Base-by-base conservation (phyloP, 2,113 vertebrate genomes). In the Eurystomus gularis region DNA sequence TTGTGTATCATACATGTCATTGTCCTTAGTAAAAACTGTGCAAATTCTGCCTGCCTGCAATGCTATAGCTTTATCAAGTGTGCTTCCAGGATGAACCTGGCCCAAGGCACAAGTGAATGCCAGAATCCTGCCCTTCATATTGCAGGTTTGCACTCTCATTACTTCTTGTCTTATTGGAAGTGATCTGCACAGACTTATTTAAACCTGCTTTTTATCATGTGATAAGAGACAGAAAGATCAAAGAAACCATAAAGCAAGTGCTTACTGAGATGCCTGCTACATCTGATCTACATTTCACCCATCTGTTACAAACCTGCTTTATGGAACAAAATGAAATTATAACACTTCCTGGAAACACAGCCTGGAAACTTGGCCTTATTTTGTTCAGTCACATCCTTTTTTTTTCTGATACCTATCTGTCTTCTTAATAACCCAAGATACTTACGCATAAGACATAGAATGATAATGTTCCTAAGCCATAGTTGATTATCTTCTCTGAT, bases 221-320 rank as follows among this genome's bases (percentile, higher is more conserved):
- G 64, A 83, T 19, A 29, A 51, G 46, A 81, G 42, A 95, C 58
- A 78, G 46, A 91, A 95, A 88, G 92, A 94, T 77, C 42, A 81
- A 83, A 87, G 39, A 88, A 95, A 94, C 33, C 52, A 62, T 70
- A 82, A 93, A 97, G 29, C 93, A 95, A 95, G 78, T 96, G 91
- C 89, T 95, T 93, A 65, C n/a, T 51, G 80, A 88, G 86, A 93
- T 86, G 86, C 90, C 82, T 93, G 91, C 90, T 81, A 46, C 93
- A 96, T 94, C 88, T 96, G 97, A 97, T 97, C 97, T 97, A 88
- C 88, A 95, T 97, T 95, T 77, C 66, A 79, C 60, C 95, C 96
- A 97, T 97, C 96, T 97, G 94, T 94, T 97, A 93, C 86, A 96
- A 90, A 85, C 71, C 54, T 96, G 89, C 96, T 94, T 96, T 92